phyloP scores from a whole-genome alignment of 2,113 vertebrate species.

The Monarcha castaneiventris region DNA sequence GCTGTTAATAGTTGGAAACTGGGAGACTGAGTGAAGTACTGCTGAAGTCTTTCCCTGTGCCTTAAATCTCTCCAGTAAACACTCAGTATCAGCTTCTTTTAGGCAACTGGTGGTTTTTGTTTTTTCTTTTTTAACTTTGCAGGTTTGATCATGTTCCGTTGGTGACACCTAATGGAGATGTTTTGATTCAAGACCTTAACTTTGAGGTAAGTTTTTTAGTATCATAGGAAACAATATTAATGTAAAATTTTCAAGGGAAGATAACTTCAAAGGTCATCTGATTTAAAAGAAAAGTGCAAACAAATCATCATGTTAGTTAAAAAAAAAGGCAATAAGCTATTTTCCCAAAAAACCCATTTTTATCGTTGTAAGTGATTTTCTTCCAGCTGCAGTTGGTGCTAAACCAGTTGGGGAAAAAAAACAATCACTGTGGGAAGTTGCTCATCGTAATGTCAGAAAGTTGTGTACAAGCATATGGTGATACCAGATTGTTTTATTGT shows the following conservation, averaged over 20 bases:
- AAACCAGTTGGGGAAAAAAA: not conserved
- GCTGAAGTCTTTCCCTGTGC: not conserved
- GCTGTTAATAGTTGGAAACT: not conserved
- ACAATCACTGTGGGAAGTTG: not conserved
- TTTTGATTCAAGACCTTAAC: constrained; percentile 89
- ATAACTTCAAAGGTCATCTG: not conserved
- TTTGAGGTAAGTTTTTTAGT: constrained; percentile 84
- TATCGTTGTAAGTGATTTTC: not conserved
- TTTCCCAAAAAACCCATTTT: not conserved
- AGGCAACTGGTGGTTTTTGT: not conserved
- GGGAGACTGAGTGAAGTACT: not conserved
- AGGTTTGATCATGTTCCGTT: constrained; percentile 95
- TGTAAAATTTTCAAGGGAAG: not conserved
- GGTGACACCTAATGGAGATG: constrained; percentile 95
- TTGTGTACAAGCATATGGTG: not conserved
- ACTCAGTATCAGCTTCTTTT: not conserved
- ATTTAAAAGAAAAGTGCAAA: not conserved
- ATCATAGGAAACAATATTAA: not conserved
- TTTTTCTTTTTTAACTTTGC: not conserved
- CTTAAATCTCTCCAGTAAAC: not conserved
- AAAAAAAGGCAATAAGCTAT: not conserved
- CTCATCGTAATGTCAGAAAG: not conserved
- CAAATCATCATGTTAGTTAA: not conserved
- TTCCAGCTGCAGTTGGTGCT: not conserved
- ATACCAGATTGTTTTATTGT: not conserved